Conservation (phyloP, 1,140 invertebrate genomes). For the Zaprionus vittiger region DNA sequence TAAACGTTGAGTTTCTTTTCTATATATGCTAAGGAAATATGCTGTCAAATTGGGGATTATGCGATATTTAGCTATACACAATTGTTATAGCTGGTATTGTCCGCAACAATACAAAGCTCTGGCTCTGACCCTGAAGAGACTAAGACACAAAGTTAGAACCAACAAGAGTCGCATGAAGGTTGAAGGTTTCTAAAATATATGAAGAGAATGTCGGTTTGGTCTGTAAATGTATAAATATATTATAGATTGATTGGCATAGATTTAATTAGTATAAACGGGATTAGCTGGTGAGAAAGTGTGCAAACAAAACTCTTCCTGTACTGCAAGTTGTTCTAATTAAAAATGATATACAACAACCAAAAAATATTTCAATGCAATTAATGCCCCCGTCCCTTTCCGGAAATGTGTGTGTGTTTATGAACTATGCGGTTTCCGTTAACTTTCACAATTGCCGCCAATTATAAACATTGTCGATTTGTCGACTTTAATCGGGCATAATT, state of each 20-base stretch:
- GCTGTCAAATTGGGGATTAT: not conserved
- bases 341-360: slow-evolving; percentile 9
- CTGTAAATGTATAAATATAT: no score
- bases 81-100: not conserved
- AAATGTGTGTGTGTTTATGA: slow-evolving; percentile 35
- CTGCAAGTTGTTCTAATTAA: slow-evolving; percentile 28
- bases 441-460: slow-evolving; percentile 40
- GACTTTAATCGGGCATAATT: slow-evolving; percentile 24
- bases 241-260: no score
- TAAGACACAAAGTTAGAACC: slow-evolving; percentile 1
- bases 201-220: slow-evolving; percentile 13
- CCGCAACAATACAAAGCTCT: not conserved
- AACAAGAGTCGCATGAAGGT: not conserved
- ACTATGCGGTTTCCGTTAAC: slow-evolving; percentile 47
- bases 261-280: no score
- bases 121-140: not conserved
- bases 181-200: slow-evolving; percentile 1
- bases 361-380: slow-evolving; percentile 35
- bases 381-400: slow-evolving; percentile 15
- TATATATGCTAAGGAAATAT: not conserved
- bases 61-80: not conserved
- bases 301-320: not conserved
- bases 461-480: slow-evolving; percentile 30
- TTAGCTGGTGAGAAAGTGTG: no score
- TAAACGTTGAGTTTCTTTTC: not conserved